Base-by-base conservation (phyloP, 2,888 invertebrate genomes). In the Aspidapion aeneum region DNA sequence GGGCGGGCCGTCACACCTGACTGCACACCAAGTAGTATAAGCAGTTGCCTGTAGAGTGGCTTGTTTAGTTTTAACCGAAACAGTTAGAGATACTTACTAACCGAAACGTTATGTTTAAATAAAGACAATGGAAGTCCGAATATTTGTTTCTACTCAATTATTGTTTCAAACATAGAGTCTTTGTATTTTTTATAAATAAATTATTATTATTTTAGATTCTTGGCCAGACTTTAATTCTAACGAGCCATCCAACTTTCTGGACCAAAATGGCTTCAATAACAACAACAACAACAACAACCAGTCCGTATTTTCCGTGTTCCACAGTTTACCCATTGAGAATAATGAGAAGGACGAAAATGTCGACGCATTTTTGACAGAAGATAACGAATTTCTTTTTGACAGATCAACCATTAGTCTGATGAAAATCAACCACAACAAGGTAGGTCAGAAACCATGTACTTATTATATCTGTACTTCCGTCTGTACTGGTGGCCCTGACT, bases 381-480 rank as follows among this genome's bases (percentile, higher is more conserved):
- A 55, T 9, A 22, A 67, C 48, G 64, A 65, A 19, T 60, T 61
- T 22, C 7, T 66, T 72, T 66, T 74, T 75, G 65, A 66, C 62
- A 58, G 65, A 9, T 48, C 68, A 16, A 67, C 70, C 9, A 68
- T 70, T 16, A 78, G 77, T 68, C 82, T 86, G 73, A 78, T 84
- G 69, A 83, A 84, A 65, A 77, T 88, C 75, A 87, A 86, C 75
- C 86, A 87, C 76, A 85, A 84, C 76, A 85, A 83, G 71, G 60
- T 60, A 35, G 19, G 17, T 9, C 57, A 54, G 62, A 57, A 48
- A 54, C 58, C 1, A 3, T 19, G 5, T 50, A 19, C 16, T 21
- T 21, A 5, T 51, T 17, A 48, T 12, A 48, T n/a, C 9, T 48
- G 9, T 9, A 48, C n/a, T 48, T 48, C n/a, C 9, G 9, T 48